Conservation (phyloP, 2,113 vertebrate genomes). For the Chlorodrepanis virens region DNA sequence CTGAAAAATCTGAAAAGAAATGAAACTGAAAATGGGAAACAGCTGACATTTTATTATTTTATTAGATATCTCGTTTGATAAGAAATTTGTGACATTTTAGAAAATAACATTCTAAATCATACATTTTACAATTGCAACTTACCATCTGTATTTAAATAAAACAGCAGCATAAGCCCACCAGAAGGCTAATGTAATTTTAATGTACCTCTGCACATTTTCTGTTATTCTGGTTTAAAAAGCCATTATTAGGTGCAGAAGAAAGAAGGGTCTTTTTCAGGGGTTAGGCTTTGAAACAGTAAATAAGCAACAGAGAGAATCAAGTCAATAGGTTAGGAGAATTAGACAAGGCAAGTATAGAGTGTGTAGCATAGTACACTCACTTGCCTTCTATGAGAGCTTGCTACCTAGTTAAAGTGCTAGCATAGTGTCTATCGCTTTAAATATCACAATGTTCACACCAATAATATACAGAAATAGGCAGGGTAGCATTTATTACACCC, state of each 20-base stretch:
- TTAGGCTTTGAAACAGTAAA: slow-evolving; percentile 20
- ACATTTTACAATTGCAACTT: slow-evolving; percentile 24
- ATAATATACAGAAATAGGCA: slow-evolving; percentile 40
- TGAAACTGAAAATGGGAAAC: neutral
- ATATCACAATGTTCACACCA: neutral
- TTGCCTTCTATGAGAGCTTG: neutral
- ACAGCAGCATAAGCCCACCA: slow-evolving; percentile 29
- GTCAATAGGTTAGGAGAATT: neutral
- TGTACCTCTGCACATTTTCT: neutral
- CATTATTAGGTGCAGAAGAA: neutral
- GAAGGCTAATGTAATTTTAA: neutral
- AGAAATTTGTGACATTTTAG: neutral
- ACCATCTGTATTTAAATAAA: slow-evolving; percentile 18
- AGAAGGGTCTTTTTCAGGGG: neutral
- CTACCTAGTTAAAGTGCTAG: slow-evolving; percentile 21
- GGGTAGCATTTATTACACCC: neutral
- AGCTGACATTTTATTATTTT: neutral
- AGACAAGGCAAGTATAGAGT: neutral
- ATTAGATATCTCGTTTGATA: neutral
- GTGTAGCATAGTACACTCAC: neutral
- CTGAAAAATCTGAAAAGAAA: neutral
- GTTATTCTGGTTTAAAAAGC: neutral
- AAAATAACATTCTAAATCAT: neutral
- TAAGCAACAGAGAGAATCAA: neutral
- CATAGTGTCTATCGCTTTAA: slow-evolving; percentile 8